phyloP scores from a whole-genome alignment of 2,113 vertebrate species.

The Apodemus speciosus region DNA sequence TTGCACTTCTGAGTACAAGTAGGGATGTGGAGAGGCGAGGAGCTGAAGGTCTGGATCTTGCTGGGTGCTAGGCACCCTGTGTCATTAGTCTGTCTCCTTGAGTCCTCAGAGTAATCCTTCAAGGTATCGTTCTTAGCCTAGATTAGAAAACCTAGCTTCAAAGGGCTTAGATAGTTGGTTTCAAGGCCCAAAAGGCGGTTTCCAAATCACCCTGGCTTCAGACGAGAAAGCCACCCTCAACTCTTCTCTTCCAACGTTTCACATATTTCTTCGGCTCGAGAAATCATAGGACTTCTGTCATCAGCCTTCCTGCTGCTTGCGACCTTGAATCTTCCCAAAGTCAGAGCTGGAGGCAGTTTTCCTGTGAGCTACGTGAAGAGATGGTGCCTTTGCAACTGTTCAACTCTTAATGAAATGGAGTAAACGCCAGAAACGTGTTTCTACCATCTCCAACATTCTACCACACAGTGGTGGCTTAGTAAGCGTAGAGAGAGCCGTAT shows the following conservation, averaged over 20 bases:
- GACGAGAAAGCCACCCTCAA: neutral
- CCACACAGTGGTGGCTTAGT: neutral
- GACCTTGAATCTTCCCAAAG: neutral
- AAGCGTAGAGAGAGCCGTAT: neutral
- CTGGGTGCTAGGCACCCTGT: neutral
- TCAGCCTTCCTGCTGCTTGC: neutral
- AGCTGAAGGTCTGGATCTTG: neutral
- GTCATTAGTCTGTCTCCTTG: neutral
- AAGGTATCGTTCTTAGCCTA: neutral
- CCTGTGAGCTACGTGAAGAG: slow-evolving; percentile 35
- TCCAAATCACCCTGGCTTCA: neutral
- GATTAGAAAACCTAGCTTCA: neutral
- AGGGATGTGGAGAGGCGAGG: neutral
- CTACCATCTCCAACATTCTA: neutral
- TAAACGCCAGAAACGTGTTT: too few relatives aligned
- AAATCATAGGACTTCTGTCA: neutral
- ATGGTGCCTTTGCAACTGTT: neutral
- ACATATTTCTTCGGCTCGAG: neutral
- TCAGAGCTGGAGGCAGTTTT: neutral
- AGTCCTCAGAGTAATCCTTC: neutral
- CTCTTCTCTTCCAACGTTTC: neutral
- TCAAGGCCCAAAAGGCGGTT: neutral
- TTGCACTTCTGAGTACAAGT: neutral
- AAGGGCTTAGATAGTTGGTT: neutral
- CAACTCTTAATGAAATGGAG: neutral